Evolutionary conservation across 2,888 invertebrate species (phyloP).

Genomic region (Mimumesa dahlbomi): DNA sequence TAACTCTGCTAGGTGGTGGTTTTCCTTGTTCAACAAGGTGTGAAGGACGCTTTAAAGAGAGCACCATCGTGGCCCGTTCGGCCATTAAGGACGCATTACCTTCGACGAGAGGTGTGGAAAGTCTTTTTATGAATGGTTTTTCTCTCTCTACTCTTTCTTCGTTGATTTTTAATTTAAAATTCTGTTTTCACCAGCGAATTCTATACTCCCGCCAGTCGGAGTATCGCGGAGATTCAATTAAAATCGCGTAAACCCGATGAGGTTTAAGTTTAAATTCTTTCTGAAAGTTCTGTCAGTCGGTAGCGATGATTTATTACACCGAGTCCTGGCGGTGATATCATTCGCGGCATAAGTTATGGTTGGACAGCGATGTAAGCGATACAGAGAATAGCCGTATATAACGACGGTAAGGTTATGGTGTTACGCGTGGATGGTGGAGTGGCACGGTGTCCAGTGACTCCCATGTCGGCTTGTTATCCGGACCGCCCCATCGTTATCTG

Average conservation of each 20-base stretch:
- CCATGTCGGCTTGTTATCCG: slow-evolving; percentile 80
- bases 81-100: slow-evolving; percentile 10
- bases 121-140: background rate
- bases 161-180: no score
- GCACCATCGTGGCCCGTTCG: slow-evolving; percentile 12
- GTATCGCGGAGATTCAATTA: no score
- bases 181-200: no score
- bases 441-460: slow-evolving; percentile 78
- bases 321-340: slow-evolving; percentile 47
- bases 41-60: slow-evolving; percentile 20
- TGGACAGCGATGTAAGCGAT: slow-evolving; percentile 56
- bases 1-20: slow-evolving; percentile 7
- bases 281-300: background rate
- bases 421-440: slow-evolving; percentile 65
- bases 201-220: no score
- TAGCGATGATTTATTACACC: slow-evolving; percentile 51
- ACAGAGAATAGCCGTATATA: slow-evolving; percentile 62
- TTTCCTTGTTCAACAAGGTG: slow-evolving; percentile 25
- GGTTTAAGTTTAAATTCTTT: no score
- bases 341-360: slow-evolving; percentile 60
- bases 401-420: slow-evolving; percentile 66
- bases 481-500: slow-evolving; percentile 79
- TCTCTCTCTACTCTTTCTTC: no score
- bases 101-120: background rate
- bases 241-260: no score